Evolutionary conservation across 1,140 invertebrate genomes (phyloP), one percentile per base, ranked within the genome.

Genomic region (Portunus trituberculatus): DNA sequence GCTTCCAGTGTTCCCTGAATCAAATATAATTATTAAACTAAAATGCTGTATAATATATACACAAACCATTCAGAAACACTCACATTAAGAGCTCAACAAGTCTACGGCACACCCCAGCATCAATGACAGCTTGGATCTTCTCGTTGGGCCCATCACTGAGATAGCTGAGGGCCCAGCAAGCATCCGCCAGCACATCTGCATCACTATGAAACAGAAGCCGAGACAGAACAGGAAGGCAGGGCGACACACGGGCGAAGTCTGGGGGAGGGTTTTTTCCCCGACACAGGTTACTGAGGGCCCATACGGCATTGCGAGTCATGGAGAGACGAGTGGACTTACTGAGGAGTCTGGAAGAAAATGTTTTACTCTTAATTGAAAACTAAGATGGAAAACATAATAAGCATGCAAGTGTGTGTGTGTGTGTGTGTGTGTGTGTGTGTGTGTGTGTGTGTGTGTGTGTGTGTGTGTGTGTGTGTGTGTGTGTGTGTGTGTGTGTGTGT

Each of bases 51-150:
- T 29, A 59, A 6, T 52, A 31, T 25, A 76, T 20, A 39, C 39
- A 39, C 1, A 39, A 2, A 39, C 1, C 39, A 20, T 59, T 59
- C 31, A 45, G 12, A 10, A 88, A 32, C 67, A 95, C 96, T 96
- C 88, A 99, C 98, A 99, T 98, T 39, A 99, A 97, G 82, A 99
- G 97, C 97, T 99, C 99, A 2, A 99, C 99, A 48, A 99, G 98
- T 96, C 99, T 97, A 96, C 99, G 97, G 97, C 99, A 99, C 67
- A 99, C 99, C 3, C 99, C 99, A 84, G 99, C 98, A 97, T 99
- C 99, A 96, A 99, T 99, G 67, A 99, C 99, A 93, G 99, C 98
- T 97, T 99, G 99, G 96, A 99, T 99, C 97, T 99, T 99, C 96
- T 99, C 99, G 97, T 99, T 99, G 48, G 99, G 99, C 86, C 99